A percentile compares a stretch with the other conserved stretches of the same genome.
Evolutionary conservation across 2,113 vertebrate genomes (phyloP).

Genomic region (Andinoacara biseriatus): DNA sequence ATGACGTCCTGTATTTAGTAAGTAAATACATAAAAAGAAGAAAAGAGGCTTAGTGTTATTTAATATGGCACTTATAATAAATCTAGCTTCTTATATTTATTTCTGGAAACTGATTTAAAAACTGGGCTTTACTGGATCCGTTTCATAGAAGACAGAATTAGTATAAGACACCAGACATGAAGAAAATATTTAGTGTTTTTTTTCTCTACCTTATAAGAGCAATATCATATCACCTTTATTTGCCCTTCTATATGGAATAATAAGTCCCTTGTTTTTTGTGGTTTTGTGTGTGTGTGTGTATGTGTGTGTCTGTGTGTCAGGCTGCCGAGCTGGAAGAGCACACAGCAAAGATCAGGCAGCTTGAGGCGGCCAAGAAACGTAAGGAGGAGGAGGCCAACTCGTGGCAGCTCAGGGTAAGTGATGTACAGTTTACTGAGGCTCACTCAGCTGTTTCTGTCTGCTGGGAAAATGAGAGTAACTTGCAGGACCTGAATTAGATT

Average conservation of each 20-base stretch:
- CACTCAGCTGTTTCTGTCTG: not conserved
- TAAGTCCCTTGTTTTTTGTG: not conserved
- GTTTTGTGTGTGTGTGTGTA: not conserved
- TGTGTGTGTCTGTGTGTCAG: slow-evolving; percentile 66
- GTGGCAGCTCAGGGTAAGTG: slow-evolving; percentile 91
- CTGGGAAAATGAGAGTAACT: not conserved
- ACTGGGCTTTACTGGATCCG: not conserved
- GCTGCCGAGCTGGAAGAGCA: slow-evolving; percentile 90
- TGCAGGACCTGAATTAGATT: not conserved
- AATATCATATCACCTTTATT: not conserved
- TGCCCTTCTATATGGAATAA: not conserved
- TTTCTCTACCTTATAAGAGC: not conserved
- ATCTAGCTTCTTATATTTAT: not conserved
- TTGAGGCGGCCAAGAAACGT: slow-evolving; percentile 88
- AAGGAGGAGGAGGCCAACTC: slow-evolving; percentile 90
- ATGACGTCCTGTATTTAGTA: no score
- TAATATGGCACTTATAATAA: not conserved
- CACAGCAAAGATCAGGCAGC: slow-evolving; percentile 86
- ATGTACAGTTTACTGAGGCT: not conserved
- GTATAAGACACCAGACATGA: not conserved
- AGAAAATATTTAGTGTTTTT: not conserved
- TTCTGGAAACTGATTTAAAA: not conserved
- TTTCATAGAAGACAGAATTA: not conserved
- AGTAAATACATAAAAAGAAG: no score
- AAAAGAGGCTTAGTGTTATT: not conserved